These are phyloP conservation scores for Endotricha flammealis DNA, from an alignment of 2,888 invertebrate species.

Conservation along the genomic window DNA sequence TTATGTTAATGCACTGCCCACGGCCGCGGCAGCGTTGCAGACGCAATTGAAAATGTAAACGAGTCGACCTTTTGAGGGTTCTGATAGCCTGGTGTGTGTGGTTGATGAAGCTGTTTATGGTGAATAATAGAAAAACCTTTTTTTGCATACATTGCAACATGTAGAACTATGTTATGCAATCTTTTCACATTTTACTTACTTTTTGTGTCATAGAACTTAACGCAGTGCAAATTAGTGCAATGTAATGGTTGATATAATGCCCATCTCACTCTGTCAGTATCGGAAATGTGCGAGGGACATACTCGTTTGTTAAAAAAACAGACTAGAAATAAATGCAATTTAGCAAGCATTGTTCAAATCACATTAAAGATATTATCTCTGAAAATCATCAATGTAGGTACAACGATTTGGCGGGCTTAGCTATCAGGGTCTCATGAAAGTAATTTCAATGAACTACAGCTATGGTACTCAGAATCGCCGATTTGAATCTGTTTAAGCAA, in stretches of 20 bases:
- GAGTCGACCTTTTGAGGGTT: conserved; percentile 43
- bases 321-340: no score
- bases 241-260: no score
- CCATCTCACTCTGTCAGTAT: no score
- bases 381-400: conserved; percentile 4
- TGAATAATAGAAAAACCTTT: no score
- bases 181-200: no score
- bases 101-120: conserved; percentile 2
- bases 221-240: no score
- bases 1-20: conserved; percentile 72
- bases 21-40: conserved; percentile 39
- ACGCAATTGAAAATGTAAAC: conserved; percentile 65
- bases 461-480: conserved; percentile 7
- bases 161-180: no score
- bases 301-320: no score
- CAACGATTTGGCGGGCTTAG: conserved; percentile 3
- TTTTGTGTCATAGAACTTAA: no score
- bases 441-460: conserved; percentile 9
- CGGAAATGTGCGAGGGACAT: no score
- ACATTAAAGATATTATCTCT: not conserved
- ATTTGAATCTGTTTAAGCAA: conserved; percentile 9
- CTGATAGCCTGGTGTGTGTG: conserved; percentile 40
- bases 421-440: conserved; percentile 3
- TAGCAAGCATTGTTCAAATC: not conserved
- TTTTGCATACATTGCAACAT: no score